Evolutionary conservation across 2,888 invertebrate species (phyloP).

Genomic region (Metellina segmentata): DNA sequence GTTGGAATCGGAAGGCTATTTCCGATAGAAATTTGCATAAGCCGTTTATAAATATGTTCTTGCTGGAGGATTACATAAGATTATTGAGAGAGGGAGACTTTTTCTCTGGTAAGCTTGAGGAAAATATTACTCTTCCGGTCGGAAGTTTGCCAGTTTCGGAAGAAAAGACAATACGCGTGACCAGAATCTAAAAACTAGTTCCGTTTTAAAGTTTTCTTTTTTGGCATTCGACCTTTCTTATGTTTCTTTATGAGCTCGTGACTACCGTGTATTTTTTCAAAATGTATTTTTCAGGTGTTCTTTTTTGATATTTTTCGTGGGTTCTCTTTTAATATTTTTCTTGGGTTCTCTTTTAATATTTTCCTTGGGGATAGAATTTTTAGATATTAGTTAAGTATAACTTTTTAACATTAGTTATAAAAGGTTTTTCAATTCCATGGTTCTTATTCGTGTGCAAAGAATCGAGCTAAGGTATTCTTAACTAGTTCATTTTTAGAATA

Average conservation of each 20-base stretch:
- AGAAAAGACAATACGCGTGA: conserved; percentile 44
- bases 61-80: no score
- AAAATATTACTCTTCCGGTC: conserved; percentile 42
- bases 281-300: neutral
- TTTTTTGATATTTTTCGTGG: neutral
- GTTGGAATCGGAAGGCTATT: neutral
- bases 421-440: no score
- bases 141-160: conserved; percentile 38
- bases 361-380: neutral
- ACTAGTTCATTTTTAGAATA: no score
- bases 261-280: neutral
- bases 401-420: no score
- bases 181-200: conserved; percentile 27
- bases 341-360: neutral
- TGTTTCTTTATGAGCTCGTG: neutral
- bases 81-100: no score
- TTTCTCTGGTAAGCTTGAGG: neutral
- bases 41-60: neutral
- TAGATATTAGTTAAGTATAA: no score
- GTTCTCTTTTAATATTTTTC: no score
- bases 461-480: no score
- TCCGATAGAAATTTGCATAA: neutral
- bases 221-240: neutral
- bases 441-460: no score
- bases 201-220: conserved; percentile 8